These are phyloP conservation scores for Rhinatrema bivittatum DNA, from an alignment of 2,797 vertebrate genomes.

Conservation along the genomic window DNA sequence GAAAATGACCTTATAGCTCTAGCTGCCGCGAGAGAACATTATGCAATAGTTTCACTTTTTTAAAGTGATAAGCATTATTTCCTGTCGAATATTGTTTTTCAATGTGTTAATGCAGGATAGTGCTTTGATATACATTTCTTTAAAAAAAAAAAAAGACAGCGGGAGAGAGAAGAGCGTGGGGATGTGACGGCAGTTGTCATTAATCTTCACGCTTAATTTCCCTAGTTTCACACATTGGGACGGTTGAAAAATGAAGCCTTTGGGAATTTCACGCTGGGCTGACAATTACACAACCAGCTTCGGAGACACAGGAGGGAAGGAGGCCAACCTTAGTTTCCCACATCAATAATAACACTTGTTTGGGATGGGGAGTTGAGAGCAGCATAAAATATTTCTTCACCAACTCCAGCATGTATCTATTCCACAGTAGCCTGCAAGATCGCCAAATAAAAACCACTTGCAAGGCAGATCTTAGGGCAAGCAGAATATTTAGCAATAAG, in stretches of 20 bases:
- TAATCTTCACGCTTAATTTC: conserved; percentile 52
- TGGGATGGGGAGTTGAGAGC: not conserved
- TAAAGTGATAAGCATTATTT: conserved; percentile 33
- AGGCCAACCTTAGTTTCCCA: conserved; percentile 56
- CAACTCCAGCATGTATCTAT: too few relatives aligned
- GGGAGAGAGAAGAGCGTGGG: conserved; percentile 26
- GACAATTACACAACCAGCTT: conserved; percentile 53
- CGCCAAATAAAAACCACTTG: too few relatives aligned
- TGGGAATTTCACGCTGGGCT: conserved; percentile 66
- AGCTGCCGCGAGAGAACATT: not conserved
- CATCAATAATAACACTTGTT: conserved; percentile 38
- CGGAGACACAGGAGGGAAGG: conserved; percentile 16
- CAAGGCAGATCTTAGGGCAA: too few relatives aligned
- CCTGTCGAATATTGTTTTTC: conserved; percentile 37
- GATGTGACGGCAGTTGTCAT: conserved; percentile 45
- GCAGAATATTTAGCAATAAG: too few relatives aligned
- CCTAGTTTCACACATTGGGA: conserved; percentile 57
- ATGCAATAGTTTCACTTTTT: conserved; percentile 20
- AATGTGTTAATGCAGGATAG: conserved; percentile 23
- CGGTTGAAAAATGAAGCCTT: conserved; percentile 60
- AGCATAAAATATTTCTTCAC: too few relatives aligned
- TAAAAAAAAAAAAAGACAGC: not conserved
- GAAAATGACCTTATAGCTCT: conserved; percentile 6
- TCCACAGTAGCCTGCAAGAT: too few relatives aligned
- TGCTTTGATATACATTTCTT: too few relatives aligned